Evolutionary conservation across 1,140 invertebrate species (phyloP), one percentile per base, ranked within the genome.

Genomic region (Lutraria rhynchaena): DNA sequence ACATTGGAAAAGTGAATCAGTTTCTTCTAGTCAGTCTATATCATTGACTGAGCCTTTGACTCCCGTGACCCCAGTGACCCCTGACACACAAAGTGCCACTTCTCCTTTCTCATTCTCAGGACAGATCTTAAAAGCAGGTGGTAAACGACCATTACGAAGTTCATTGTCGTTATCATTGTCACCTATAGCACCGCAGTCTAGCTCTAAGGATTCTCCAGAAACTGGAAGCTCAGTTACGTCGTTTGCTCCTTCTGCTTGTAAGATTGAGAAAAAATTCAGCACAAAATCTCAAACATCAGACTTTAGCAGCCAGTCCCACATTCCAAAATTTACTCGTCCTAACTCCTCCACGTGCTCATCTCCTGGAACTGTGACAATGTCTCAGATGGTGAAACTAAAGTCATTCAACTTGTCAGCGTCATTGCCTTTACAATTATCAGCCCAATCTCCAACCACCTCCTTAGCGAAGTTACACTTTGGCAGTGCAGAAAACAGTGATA

Each of bases 391-490:
- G 37, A 70, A 80, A 67, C 53, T 78, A 17, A 74, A 78, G 37
- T 77, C 41, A 33, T 71, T 71, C 35, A 63, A 49, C 37, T 51
- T 83, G 27, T 69, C 74, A 19, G 33, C 76, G 3, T 49, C 80
- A 19, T 37, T 61, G 19, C 46, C 77, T 44, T 31, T 77, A n/a
- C n/a, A 67, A 11, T 51, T 73, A 44, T 35, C 78, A 77, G 86
- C 83, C 41, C 84, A 73, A 81, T 93, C 91, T 33, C 93, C 92
- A 31, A 92, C 92, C 41, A 90, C 92, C 41, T 93, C 92, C 13
- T 84, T 93, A 60, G 89, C 93, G 0, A 87, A 90, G 61, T 87
- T 93, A 9, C 91, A 91, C 77, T 93, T 93, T 74, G 88, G 86
- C 35, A 88, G 88, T 37, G 81, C 57, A 55, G 80, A 81, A 70